These are phyloP conservation scores for Porites lutea DNA, from an alignment of 64 coral and sea anemone genomes.

Conservation along the genomic window DNA sequence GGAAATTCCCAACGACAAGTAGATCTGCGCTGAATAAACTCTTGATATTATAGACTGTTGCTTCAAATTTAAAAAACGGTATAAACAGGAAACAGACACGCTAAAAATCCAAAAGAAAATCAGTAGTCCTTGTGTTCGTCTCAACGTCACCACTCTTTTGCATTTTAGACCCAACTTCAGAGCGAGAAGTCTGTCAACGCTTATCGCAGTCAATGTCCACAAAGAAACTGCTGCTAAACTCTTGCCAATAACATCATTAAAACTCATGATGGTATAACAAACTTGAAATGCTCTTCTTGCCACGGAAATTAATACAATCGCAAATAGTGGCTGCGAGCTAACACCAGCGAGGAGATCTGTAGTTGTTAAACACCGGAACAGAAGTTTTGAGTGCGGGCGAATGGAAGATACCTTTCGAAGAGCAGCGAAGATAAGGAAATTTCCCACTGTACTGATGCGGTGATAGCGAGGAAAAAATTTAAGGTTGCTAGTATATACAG, in stretches of 20 bases:
- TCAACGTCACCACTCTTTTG: background rate
- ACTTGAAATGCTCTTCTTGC: background rate
- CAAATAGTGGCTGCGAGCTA: background rate
- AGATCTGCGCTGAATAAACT: too few relatives aligned
- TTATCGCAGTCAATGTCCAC: constrained; percentile 1
- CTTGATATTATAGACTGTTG: too few relatives aligned
- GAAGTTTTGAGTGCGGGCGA: background rate
- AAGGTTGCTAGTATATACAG: background rate
- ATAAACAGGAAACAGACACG: background rate
- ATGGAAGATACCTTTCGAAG: background rate
- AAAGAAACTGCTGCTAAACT: background rate
- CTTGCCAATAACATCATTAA: background rate
- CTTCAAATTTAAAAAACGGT: too few relatives aligned
- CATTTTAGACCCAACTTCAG: background rate
- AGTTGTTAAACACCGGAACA: background rate
- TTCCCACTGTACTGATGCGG: background rate
- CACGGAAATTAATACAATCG: background rate
- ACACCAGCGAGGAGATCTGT: background rate
- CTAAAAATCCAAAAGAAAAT: background rate
- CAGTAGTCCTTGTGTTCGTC: background rate
- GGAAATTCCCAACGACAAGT: too few relatives aligned
- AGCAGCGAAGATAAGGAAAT: background rate
- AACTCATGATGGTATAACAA: background rate
- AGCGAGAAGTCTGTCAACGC: constrained; percentile 2
- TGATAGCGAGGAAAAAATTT: background rate